Evolutionary conservation across 2,113 vertebrate genomes (phyloP).

Genomic region (Thryonomys swinderianus): DNA sequence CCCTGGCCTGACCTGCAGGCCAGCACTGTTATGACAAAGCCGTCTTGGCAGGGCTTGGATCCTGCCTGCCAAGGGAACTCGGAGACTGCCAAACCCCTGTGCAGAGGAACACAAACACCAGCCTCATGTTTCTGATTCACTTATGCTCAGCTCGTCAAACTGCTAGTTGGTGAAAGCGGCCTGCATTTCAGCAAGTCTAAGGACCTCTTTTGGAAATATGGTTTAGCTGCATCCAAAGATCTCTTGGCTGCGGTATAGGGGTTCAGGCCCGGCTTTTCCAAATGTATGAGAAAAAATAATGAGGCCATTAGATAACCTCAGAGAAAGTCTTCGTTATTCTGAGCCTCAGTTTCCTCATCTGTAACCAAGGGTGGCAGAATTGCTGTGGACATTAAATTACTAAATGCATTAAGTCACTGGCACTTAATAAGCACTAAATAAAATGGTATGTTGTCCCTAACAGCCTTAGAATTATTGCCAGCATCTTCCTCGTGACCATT

Average conservation of each 20-base stretch:
- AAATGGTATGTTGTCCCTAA: neutral
- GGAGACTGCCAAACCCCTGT: slow-evolving; percentile 67
- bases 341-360: neutral
- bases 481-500: neutral
- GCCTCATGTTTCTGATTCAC: slow-evolving; percentile 79
- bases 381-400: neutral
- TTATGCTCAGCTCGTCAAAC: slow-evolving; percentile 42
- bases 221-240: neutral
- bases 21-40: slow-evolving; percentile 23
- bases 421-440: neutral
- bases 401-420: neutral
- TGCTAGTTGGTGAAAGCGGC: slow-evolving; percentile 6
- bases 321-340: neutral
- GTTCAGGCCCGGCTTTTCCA: neutral
- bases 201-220: slow-evolving; percentile 33
- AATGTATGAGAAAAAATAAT: neutral
- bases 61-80: slow-evolving; percentile 67
- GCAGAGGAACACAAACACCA: slow-evolving; percentile 59
- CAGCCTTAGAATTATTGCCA: neutral
- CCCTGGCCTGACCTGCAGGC: slow-evolving; percentile 63
- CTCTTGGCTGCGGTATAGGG: neutral
- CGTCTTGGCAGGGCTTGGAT: slow-evolving; percentile 47
- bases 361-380: neutral
- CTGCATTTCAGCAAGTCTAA: slow-evolving; percentile 16
- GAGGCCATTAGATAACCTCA: neutral